Evolutionary conservation across 2,113 vertebrate genomes (phyloP), one percentile per base, ranked within the genome.

Genomic region (Pangasianodon gigas): DNA sequence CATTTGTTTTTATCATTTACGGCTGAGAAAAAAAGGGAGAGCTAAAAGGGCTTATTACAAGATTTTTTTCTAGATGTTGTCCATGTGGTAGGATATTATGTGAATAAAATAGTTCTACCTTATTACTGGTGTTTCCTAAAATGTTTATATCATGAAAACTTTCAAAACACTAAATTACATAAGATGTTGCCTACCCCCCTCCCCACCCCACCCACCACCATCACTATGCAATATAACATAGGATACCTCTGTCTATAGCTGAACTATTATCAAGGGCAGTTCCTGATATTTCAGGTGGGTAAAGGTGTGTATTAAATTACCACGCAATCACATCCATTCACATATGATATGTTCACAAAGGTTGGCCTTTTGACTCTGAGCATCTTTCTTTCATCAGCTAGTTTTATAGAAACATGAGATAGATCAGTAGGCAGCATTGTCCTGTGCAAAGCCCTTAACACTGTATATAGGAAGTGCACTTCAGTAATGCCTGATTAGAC

Each of bases 381-480:
- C 91, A 92, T 92, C 93, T 91, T 90, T 90, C 89, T 89, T 90
- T 58, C 94, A 95, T 95, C 94, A 95, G 96, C 94, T 93, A 87
- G 92, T 95, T 96, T 93, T 94, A 90, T 77, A 93, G 95, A 94
- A 96, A 96, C 91, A 62, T 93, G 95, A 96, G 94, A 95, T 82
- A 91, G 89, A 88, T n/a, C n/a, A 51, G 92, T 87, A 92, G 85
- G 75, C 93, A 92, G 92, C 94, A 93, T 87, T 44, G 21, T 75
- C 18, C 71, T 95, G 94, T 89, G 80, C 87, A 29, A 91, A 95
- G 95, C 92, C 94, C 94, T 94, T 93, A 92, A 93, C 92, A 80
- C 69, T 77, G 71, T 90, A 85, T 60, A 86, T n/a, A 74, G 87
- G 88, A 93, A 60, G 87, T 86, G 26, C 90, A 91, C 85, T 67